Evolutionary conservation across 2,113 vertebrate species (phyloP), one percentile per base, ranked within the genome.

Genomic region (Aspiorhynchus laticeps): DNA sequence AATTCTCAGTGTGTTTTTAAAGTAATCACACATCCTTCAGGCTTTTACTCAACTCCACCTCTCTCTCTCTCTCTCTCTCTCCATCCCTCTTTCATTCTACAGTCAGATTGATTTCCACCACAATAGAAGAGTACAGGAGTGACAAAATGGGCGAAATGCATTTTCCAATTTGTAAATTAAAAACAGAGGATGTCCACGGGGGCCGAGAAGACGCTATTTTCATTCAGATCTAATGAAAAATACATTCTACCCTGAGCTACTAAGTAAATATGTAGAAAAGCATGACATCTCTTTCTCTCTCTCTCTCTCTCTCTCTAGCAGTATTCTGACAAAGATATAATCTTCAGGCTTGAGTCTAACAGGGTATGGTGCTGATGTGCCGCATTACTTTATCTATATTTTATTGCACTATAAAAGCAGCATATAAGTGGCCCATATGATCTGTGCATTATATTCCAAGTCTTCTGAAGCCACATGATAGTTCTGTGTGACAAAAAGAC

Each of bases 11-110:
- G 38, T 80, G 88, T 83, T 77, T 90, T 93, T 75, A 88, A 93
- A 93, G 93, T 91, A 93, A 93, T 93, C 88, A 92, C 87, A 87
- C 86, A 88, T 91, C 82, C 84, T 91, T 88, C 86, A 19, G 48
- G 90, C 80, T 43, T 31, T 86, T 19, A 51, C 46, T 87, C 3
- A 33, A 59, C 19, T n/a, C 19, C 53, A 80, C 17, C 10, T 67
- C 51, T 84, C 53, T 87, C 41, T 43, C 74, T 19, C 4, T 61
- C 36, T 76, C 63, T 33, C 33, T 33, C 38, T 36, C 24, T 63
- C n/a, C 48, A 48, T 26, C 83, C 12, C 26, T 65, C 73, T 81
- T 71, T 33, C 24, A 48, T 41, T 71, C 79, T 65, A 69, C 46
- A 48, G 51, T 33, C 59, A 78, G 78, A 48, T 41, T 89, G 69